phyloP scores from a whole-genome alignment of 2,888 invertebrate genomes.

The Ornithoptera alexandrae region DNA sequence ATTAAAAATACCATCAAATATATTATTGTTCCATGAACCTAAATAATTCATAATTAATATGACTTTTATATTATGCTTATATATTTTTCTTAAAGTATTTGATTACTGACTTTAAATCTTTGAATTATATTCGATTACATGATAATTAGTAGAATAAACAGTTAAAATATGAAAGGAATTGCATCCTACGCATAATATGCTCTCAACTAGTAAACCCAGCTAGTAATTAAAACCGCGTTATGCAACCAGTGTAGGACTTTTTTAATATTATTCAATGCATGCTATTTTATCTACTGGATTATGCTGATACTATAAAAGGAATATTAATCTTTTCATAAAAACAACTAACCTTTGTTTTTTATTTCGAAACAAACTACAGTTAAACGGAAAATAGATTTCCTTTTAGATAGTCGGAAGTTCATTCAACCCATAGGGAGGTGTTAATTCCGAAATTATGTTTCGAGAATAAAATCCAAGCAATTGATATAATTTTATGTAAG shows the following conservation, averaged over 20 bases:
- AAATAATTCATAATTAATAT: not conserved
- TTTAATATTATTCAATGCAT: constrained; percentile 40
- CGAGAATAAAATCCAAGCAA: constrained; percentile 68
- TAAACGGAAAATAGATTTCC: constrained; percentile 37
- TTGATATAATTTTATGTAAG: constrained; percentile 75
- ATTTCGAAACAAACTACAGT: constrained; percentile 43
- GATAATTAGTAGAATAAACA: constrained; percentile 55
- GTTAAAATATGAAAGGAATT: constrained; percentile 51
- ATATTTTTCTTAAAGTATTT: not conserved
- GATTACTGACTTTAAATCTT: constrained; percentile 37
- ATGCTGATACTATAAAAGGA: constrained; percentile 54
- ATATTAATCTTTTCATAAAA: constrained; percentile 55
- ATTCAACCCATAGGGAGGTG: constrained; percentile 56
- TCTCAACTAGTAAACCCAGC: constrained; percentile 33
- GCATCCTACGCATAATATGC: constrained; percentile 35
- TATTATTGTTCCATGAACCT: too few species aligned
- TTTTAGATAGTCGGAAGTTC: constrained; percentile 24
- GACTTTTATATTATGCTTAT: not conserved
- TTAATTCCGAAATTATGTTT: constrained; percentile 69
- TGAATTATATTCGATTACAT: constrained; percentile 41
- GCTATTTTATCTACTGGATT: constrained; percentile 55
- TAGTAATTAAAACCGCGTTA: constrained; percentile 40
- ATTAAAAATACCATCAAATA: too few species aligned
- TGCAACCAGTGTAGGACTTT: constrained; percentile 33
- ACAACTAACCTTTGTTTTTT: constrained; percentile 34